phyloP scores from a whole-genome alignment of 2,113 vertebrate species.

The Pseudopodoces humilis region DNA sequence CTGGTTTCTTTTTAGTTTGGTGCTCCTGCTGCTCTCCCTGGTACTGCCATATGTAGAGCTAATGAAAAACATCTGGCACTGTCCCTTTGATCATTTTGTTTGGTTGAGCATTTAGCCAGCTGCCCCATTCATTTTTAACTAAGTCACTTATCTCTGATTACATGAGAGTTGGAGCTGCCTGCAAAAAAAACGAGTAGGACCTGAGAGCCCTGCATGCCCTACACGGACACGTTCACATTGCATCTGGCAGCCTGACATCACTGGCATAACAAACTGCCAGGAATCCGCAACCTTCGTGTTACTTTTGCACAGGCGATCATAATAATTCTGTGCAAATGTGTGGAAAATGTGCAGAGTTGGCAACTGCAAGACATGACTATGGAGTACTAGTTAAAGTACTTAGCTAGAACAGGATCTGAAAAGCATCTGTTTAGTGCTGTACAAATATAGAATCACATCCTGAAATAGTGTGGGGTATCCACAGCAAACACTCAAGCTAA shows the following conservation, averaged over 20 bases:
- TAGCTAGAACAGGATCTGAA: neutral
- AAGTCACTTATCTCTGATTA: conserved; percentile 56
- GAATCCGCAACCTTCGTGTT: neutral
- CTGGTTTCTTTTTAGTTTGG: conserved; percentile 68
- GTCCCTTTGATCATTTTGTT: conserved; percentile 71
- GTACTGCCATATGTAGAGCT: conserved; percentile 54
- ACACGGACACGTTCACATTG: neutral
- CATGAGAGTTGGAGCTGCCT: conserved; percentile 25
- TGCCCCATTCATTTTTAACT: conserved; percentile 70
- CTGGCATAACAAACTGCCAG: neutral
- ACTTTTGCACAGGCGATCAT: neutral
- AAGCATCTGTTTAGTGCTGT: neutral
- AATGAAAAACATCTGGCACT: conserved; percentile 73
- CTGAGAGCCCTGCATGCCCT: neutral
- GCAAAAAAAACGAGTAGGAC: neutral
- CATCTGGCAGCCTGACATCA: neutral
- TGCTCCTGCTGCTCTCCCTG: conserved; percentile 68
- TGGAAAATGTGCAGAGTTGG: neutral
- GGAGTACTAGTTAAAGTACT: neutral
- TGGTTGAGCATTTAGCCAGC: conserved; percentile 70
- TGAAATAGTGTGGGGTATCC: neutral
- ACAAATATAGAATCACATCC: neutral
- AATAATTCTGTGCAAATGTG: neutral
- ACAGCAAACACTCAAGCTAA: neutral
- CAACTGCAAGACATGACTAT: neutral